Base-by-base conservation (phyloP, 2,797 vertebrate species). In the Hoplostethus atlanticus region DNA sequence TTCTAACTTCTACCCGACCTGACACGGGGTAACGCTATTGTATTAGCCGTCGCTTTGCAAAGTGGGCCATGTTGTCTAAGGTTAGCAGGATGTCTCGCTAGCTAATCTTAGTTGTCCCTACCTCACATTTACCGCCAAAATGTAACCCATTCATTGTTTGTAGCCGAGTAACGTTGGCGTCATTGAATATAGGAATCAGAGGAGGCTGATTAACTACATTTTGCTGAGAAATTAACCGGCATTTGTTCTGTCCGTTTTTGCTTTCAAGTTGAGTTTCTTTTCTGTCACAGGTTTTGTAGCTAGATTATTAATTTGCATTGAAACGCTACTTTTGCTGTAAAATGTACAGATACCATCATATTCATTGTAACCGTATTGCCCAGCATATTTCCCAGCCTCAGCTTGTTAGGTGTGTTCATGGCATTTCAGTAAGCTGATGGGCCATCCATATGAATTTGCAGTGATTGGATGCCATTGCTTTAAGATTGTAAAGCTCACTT, bases 81-180 rank as follows among this genome's bases (percentile, higher is more conserved):
- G 4, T 50, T 5, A 60, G 51, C 2, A 17, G 10, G 16, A 21
- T 12, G 15, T 36, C n/a, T 5, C 17, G 80, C 66, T 81, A 80
- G 87, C 84, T 68, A 61, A 54, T 40, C 8, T 7, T 66, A 70
- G 77, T 84, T 48, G 42, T 9, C n/a, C 21, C 30, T 38, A 38
- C 83, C 81, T 79, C 74, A 60, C 75, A 2, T 66, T 89, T 91
- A 81, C 88, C 91, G 89, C 89, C 91, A 91, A 91, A 81, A 81
- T 52, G 15, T 56, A 44, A 50, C n/a, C 57, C 79, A 56, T 68
- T 82, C 68, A 64, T 85, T 84, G 66, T 77, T 17, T 51, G 0
- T 2, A 10, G 46, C 25, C 0, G 30, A 16, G 21, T 55, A 55
- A 56, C 31, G 34, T 28, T 59, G 13, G 38, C 40, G 34, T 46